Evolutionary conservation across 2,888 invertebrate species (phyloP), one percentile per base, ranked within the genome.

Genomic region (Palloptera scutellata): DNA sequence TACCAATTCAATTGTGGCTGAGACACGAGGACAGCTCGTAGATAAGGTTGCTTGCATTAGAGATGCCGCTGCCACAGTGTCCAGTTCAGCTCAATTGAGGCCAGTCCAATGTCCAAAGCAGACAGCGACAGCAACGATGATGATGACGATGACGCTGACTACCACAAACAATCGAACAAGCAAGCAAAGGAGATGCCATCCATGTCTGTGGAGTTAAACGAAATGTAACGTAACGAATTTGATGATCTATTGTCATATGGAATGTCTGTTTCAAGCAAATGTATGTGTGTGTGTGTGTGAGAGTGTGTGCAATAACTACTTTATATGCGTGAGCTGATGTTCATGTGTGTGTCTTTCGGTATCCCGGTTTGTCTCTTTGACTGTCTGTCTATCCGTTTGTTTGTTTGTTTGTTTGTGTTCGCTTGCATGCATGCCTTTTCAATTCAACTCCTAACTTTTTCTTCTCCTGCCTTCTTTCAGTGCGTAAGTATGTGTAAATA

Each of bases 241-340:
- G 82, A 84, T 84, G 84, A 84, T 83, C 81, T 81, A 84, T 84
- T 84, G 83, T 84, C 79, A 78, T 74, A 76, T 69, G 76, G 64
- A 76, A 67, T 72, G 71, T 73, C 30, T 52, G 61, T n/a, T 43
- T 20, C 53, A 15, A 59, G 30, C 43, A 61, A 54, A 30, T 51
- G 48, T 19, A 17, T 54, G 45, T 45, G 61, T 41, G 61, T 58
- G 15, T 63, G 15, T 68, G 64, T 54, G 55, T 64, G 42, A 45
- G 67, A 52, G 17, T 59, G 55, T 53, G 60, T 61, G 66, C 55
- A 6, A 30, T 52, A 52, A 66, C 75, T 74, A 77, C 74, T 79
- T 79, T 73, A 76, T 77, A 79, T 79, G 79, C 79, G 72, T 72
- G 76, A 40, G 48, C 9, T 41, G 59, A 11, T 68, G 53, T 61